Conservation (phyloP, 2,113 vertebrate species). For the western clawed frog (Xenopus tropicalis) region UCB_Xtro_10.0 CM004446.2:21099501-21100000, state of each 20-base stretch:
- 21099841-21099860: background rate
- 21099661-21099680: background rate
- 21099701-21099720: background rate
- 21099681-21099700: background rate
- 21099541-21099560: too few relatives aligned
- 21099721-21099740: background rate
- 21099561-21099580: too few relatives aligned
- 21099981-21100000: slow-evolving; percentile 42
- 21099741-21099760: slow-evolving; percentile 22
- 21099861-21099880: background rate
- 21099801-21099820: background rate
- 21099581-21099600: too few relatives aligned
- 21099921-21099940: slow-evolving; percentile 25
- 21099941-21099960: slow-evolving; percentile 42
- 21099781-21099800: slow-evolving; percentile 30
- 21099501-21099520: too few relatives aligned
- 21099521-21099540: too few relatives aligned
- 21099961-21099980: slow-evolving; percentile 29
- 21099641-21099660: background rate
- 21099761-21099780: slow-evolving; percentile 30
- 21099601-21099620: too few relatives aligned
- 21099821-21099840: background rate
- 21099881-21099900: background rate
- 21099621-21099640: too few relatives aligned
- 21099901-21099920: slow-evolving; percentile 30